Conservation (phyloP, 2,888 invertebrate genomes). For the Chalcis sispes region DNA sequence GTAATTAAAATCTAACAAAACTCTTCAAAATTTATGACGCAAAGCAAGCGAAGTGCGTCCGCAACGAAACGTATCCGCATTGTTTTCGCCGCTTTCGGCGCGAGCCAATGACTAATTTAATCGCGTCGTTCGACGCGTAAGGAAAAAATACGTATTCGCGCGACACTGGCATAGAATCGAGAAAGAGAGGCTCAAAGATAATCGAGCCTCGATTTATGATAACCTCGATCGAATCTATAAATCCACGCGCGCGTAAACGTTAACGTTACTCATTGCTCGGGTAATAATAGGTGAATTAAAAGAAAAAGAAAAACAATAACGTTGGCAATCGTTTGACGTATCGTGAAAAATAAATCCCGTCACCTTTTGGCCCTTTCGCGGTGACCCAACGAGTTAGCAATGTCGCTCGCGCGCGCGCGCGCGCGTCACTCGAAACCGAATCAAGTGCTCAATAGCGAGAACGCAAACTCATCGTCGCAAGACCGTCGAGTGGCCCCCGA, state of each 20-base stretch:
- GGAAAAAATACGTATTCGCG: constrained; percentile 31
- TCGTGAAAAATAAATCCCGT: neutral
- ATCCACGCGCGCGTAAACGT: neutral
- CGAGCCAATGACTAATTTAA: constrained; percentile 13
- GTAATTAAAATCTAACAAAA: too few relatives aligned
- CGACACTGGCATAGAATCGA: constrained; percentile 2
- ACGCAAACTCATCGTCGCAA: too few relatives aligned
- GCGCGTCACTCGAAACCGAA: neutral
- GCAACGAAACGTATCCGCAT: too few relatives aligned
- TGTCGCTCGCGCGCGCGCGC: constrained; percentile 59
- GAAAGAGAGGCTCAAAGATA: too few relatives aligned
- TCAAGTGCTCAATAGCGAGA: neutral
- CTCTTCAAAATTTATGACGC: too few relatives aligned
- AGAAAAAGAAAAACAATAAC: too few relatives aligned
- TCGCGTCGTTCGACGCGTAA: constrained; percentile 5
- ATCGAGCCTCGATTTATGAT: neutral
- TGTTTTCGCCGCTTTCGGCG: constrained; percentile 8
- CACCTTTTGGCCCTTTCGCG: neutral
- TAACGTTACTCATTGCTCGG: neutral
- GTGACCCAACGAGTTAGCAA: constrained; percentile 61
- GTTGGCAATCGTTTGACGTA: too few relatives aligned
- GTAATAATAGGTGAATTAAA: too few relatives aligned
- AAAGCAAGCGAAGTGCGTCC: too few relatives aligned
- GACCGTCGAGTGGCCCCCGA: too few relatives aligned
- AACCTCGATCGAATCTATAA: constrained; percentile 5